These are phyloP conservation scores for Drosophila meridiana DNA, from an alignment of 2,888 invertebrate genomes.

Conservation along the genomic window DNA sequence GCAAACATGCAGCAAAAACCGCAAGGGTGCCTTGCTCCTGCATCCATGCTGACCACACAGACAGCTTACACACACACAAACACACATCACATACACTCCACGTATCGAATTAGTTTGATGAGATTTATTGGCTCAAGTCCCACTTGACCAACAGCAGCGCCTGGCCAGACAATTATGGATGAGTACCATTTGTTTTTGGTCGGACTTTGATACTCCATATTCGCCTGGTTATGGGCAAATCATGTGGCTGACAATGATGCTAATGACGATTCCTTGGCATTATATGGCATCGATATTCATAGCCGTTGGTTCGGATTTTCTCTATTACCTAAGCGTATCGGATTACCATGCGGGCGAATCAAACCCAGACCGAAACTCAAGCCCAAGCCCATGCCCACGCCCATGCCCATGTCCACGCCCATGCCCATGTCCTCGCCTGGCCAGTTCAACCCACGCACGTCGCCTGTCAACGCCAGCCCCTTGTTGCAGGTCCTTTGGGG, in stretches of 20 bases:
- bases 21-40: slow-evolving; percentile 62
- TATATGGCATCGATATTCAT: slow-evolving; percentile 68
- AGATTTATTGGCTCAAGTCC: slow-evolving; percentile 80
- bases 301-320: slow-evolving; percentile 42
- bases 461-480: slow-evolving; percentile 66
- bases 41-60: slow-evolving; percentile 33
- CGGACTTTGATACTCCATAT: slow-evolving; percentile 47
- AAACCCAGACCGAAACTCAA: slow-evolving; percentile 22
- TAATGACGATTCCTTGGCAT: slow-evolving; percentile 63
- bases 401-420: slow-evolving; percentile 7
- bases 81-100: slow-evolving; percentile 17
- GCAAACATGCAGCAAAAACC: slow-evolving; percentile 72
- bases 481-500: slow-evolving; percentile 77
- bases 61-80: slow-evolving; percentile 12
- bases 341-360: slow-evolving; percentile 55
- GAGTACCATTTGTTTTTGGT: slow-evolving; percentile 80
- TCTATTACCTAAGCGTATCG: slow-evolving; percentile 67
- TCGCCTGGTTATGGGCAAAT: slow-evolving; percentile 23
- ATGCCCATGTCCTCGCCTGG: slow-evolving; percentile 13
- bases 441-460: slow-evolving; percentile 59
- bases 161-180: slow-evolving; percentile 82
- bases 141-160: slow-evolving; percentile 71
- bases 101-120: slow-evolving; percentile 80
- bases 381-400: slow-evolving; percentile 1
- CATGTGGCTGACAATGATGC: slow-evolving; percentile 39